Base-by-base conservation (phyloP, 2,797 vertebrate species). In the Pelodytes ibericus region DNA sequence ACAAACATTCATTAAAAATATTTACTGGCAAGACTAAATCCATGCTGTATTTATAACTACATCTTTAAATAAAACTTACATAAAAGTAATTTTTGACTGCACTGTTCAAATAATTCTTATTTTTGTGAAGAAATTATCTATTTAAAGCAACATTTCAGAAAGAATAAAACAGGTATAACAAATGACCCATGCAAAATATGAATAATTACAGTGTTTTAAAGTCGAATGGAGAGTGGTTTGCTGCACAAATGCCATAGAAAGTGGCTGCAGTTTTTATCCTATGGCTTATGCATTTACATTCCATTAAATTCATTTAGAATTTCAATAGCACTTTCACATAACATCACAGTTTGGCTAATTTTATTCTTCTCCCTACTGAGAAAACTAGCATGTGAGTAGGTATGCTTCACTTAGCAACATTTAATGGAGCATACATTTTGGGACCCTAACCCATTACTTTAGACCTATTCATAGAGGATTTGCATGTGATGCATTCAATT, bases 291-390 rank as follows among this genome's bases (percentile, higher is more conserved):
- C 44, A 69, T 53, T 56, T 69, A 53, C 30, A 36, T 69, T 36
- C 49, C 44, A 69, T 69, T 69, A 69, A 69, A 33, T 69, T 53
- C 2, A 56, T 69, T 69, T 69, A 56, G 66, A 30, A 20, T 27
- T 69, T 69, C 26, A 69, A 36, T 69, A 36, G 66, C 20, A 53
- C 47, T 31, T 56, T 69, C 66, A 69, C n/a, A 30, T 69, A 69
- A 69, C 44, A 69, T 69, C 25, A 56, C 66, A 56, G 49, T 56
- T 69, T 56, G 49, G 24, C 27, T 67, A 69, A 69, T 69, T 69
- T 31, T 49, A 51, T 67, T 56, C 44, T 7, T 13, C 20, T 69
- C 3, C 41, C 66, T 16, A 56, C 66, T 69, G 66, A n/a, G 66
- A 69, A 56, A 67, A 69, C 33, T 69, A 56, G 10, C 24, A 69